A percentile compares a stretch with the other conserved stretches of the same genome.
These are phyloP conservation scores for Chaetodon trifasciatus DNA, from an alignment of 2,797 vertebrate species.

Conservation along the genomic window DNA sequence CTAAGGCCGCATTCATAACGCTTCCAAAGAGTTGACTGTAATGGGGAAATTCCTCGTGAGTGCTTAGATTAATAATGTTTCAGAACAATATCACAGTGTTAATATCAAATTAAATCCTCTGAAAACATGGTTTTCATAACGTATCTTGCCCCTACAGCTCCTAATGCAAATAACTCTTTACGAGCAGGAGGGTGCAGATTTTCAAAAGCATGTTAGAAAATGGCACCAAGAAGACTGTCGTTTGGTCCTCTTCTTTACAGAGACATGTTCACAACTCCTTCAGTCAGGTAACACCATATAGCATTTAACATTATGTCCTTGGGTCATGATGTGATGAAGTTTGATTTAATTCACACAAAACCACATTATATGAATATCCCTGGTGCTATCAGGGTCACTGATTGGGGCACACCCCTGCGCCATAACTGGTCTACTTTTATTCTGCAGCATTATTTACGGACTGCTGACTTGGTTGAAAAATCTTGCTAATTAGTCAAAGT, in stretches of 20 bases:
- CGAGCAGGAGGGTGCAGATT: neutral
- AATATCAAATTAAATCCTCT: neutral
- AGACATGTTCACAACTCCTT: conserved; percentile 39
- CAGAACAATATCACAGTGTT: neutral
- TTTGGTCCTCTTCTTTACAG: conserved; percentile 24
- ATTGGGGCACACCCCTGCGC: neutral
- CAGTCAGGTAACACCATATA: conserved; percentile 47
- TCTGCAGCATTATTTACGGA: conserved; percentile 1
- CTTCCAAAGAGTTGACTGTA: conserved; percentile 6
- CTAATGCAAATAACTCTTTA: neutral
- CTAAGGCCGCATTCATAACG: conserved; percentile 34
- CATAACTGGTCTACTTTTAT: conserved; percentile 7
- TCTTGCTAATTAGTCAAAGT: neutral
- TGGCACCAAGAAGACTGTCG: conserved; percentile 4
- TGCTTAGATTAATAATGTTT: conserved; percentile 10
- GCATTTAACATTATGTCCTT: conserved; percentile 31
- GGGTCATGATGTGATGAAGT: conserved; percentile 27
- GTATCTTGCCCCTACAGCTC: neutral
- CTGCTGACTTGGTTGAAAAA: conserved; percentile 4
- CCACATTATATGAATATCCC: conserved; percentile 26
- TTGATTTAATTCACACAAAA: conserved; percentile 44
- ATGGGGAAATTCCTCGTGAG: neutral
- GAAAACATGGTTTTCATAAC: neutral
- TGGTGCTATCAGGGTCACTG: neutral
- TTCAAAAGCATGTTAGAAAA: conserved; percentile 18